phyloP scores from a whole-genome alignment of 2,888 invertebrate genomes.

The Heteromyza rotundicornis region DNA sequence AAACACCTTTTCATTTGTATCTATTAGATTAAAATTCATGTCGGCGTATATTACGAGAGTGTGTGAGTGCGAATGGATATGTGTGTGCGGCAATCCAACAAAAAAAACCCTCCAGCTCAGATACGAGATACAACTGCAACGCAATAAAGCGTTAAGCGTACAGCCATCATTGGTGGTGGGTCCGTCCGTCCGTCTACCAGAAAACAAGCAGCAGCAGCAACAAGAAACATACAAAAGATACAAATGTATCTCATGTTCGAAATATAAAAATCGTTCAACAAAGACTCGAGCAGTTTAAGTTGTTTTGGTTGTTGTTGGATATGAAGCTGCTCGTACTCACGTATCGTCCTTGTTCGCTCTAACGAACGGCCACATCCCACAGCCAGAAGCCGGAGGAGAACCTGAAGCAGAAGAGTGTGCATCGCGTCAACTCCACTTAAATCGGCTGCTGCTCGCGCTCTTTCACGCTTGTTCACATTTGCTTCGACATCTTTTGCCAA shows the following conservation, averaged over 20 bases:
- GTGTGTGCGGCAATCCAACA: background rate
- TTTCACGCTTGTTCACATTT: constrained; percentile 15
- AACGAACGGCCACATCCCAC: constrained; percentile 29
- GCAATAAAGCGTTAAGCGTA: constrained; percentile 33
- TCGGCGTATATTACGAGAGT: background rate
- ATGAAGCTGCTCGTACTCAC: background rate
- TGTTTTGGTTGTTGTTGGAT: background rate
- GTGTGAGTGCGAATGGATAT: background rate
- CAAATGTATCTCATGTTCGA: constrained; percentile 57
- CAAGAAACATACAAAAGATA: constrained; percentile 57
- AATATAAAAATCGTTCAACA: constrained; percentile 55
- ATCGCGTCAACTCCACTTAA: constrained; percentile 1
- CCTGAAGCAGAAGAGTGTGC: background rate
- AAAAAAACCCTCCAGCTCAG: too few species aligned
- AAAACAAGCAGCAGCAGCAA: constrained; percentile 39
- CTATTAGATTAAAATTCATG: constrained; percentile 61
- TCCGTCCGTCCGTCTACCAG: constrained; percentile 16
- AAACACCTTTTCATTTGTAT: constrained; percentile 61
- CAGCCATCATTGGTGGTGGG: constrained; percentile 50
- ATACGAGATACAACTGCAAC: constrained; percentile 18
- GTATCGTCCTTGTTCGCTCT: constrained; percentile 9
- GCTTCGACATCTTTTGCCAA: constrained; percentile 37
- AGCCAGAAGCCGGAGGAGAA: constrained; percentile 18
- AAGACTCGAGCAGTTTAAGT: constrained; percentile 42
- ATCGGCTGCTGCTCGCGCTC: constrained; percentile 9